Evolutionary conservation across 2,113 vertebrate species (phyloP), one percentile per base, ranked within the genome.

Genomic region (Osmerus mordax): DNA sequence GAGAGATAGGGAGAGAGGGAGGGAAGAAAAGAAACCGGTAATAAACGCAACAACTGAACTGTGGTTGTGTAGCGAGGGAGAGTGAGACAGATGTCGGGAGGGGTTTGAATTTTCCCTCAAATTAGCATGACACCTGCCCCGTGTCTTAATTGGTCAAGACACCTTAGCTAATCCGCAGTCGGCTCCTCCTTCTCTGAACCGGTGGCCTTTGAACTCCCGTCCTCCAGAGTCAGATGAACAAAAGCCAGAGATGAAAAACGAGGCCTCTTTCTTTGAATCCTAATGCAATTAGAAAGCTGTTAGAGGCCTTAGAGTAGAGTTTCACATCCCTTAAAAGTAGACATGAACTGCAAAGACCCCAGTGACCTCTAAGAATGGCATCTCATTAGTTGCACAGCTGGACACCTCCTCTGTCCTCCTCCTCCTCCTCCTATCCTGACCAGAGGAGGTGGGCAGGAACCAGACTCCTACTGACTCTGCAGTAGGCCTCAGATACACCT

Each of bases 231-330:
- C 60, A 66, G 83, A 74, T 71, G 75, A 73, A 85, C 82, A 89
- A 88, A 86, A 87, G 83, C 74, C 66, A 69, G 66, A 75, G 69
- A 87, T 81, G 69, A 81, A 84, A 82, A 86, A 69, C 21, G n/a
- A 25, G 71, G 80, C 73, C 68, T 80, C 81, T 79, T 83, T 23
- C 80, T 84, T 81, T 85, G 78, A 82, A 82, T 74, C 84, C 66
- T 92, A 92, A 92, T 92, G 91, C 91, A 90, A 90, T 91, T 90
- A 91, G 68, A 83, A 80, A 85, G 81, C 83, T 80, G 81, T 86
- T 87, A 78, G 81, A 82, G 83, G 74, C 70, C 72, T 2, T 84
- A 9, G 85, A 88, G 88, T 80, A 68, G 80, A 85, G 83, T 84
- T 89, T 87, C 84, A 83, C 21, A 11, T 85, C 78, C 77, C 78